Base-by-base conservation (phyloP, 2,113 vertebrate species). In the Cebus imitator region DNA sequence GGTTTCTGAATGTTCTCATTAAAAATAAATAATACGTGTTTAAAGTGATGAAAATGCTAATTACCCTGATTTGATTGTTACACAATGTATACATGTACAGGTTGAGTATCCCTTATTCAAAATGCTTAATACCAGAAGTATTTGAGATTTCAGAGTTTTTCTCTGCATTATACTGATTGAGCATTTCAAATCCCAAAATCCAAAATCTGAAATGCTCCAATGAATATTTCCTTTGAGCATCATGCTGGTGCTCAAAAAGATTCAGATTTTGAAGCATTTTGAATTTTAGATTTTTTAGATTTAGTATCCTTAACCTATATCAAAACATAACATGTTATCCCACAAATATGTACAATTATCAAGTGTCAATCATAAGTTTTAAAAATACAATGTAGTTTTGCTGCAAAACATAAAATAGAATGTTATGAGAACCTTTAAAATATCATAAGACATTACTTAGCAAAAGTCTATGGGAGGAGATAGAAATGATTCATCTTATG, bases 351-450 rank as follows among this genome's bases (percentile, higher is more conserved):
- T 76, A 76, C 73, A 45, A 18, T 48, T 78, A 32, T 76, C 48
- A 78, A 48, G 14, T 78, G 8, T 78, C 27, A 78, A 78, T 18
- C 43, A 48, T 32, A 48, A 48, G 32, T 48, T 48, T 27, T 48
- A 10, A 30, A 48, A 78, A 48, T 16, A 18, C 1, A 80, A 9
- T 94, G 35, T 87, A 40, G 25, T 91, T 61, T 85, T 90, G 40
- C 43, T 66, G 45, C 79, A 23, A 87, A 94, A 82, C 95, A 52
- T 72, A 78, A 92, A 93, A 95, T 5, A 61, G 2, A 95, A 58
- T 81, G 7, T 45, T 81, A 35, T 32, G 35, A 70, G 40, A 87
- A 55, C 13, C 11, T 88, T 87, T 84, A 92, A 83, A 91, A 85
- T 73, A 61, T 43, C 25, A 64, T 35, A 91, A 88, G 61, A 80